These are phyloP conservation scores for Blastobasis adustella DNA, from an alignment of 2,888 invertebrate genomes.

Conservation along the genomic window DNA sequence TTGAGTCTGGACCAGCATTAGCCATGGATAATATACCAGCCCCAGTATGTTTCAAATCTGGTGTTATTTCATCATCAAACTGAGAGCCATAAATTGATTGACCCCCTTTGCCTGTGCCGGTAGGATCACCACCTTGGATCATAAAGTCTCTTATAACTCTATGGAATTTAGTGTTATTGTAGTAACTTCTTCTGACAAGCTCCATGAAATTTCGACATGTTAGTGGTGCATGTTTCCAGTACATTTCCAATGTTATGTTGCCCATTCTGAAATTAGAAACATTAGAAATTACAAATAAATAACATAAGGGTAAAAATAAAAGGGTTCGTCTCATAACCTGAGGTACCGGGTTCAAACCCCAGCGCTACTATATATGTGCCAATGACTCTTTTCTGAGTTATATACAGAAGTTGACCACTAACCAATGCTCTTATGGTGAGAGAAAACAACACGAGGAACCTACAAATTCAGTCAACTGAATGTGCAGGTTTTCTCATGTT, in stretches of 20 bases:
- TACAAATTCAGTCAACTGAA: neutral
- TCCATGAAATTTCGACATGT: constrained; percentile 99
- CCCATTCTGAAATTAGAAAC: constrained; percentile 85
- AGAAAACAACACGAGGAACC: neutral
- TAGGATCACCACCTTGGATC: constrained; percentile 98
- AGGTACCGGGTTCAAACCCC: neutral
- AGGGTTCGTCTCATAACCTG: neutral
- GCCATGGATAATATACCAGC: constrained; percentile 97
- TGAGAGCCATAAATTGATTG: constrained; percentile 96
- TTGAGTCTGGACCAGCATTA: constrained; percentile 96
- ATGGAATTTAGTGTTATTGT: constrained; percentile 97
- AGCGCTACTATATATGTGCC: neutral
- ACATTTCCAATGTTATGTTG: constrained; percentile 91
- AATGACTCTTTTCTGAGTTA: neutral
- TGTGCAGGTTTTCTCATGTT: no score
- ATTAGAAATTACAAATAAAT: neutral
- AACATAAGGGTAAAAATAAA: neutral
- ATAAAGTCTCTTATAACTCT: constrained; percentile 95
- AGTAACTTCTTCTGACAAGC: constrained; percentile 93
- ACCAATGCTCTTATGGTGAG: neutral
- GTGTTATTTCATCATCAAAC: constrained; percentile 96
- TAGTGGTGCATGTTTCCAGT: constrained; percentile 99
- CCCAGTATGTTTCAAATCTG: constrained; percentile 95
- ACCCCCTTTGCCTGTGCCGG: constrained; percentile 96
- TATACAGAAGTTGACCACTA: neutral